Base-by-base conservation (phyloP, 2,797 vertebrate species). In the Holocentrus rufus region DNA sequence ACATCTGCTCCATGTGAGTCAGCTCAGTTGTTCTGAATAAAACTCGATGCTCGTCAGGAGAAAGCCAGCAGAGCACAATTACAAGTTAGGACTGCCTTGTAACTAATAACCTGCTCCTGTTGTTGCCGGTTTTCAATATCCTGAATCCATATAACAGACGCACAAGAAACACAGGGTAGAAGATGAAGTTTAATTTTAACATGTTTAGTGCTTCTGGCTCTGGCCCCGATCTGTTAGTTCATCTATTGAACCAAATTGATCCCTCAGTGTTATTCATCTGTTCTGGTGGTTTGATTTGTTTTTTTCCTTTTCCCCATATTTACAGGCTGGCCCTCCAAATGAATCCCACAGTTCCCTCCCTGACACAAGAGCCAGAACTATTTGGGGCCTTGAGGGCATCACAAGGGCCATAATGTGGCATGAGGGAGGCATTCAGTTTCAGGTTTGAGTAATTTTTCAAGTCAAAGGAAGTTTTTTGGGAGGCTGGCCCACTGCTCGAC, bases 61-160 rank as follows among this genome's bases (percentile, higher is more conserved):
- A 39, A 30, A 47, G 25, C 61, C 25, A 50, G 27, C 25, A 17
- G 18, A 9, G 13, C 49, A 15, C 63, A 25, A 53, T 53, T 22
- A 52, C 46, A 36, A 65, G 50, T 22, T 34, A n/a, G 49, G 13
- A 22, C 30, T 39, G 49, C 31, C 15, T 54, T 7, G 7, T 39
- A 54, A 42, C 31, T 25, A 11, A 36, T 17, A 65, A 65, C 31
- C 50, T 54, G 31, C 50, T 92, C 87, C 86, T 88, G 90, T 77
- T 92, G 90, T 93, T 90, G 7, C 92, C 92, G 92, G 87, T 90
- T 94, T 92, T 59, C 92, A 94, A 95, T 94, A 93, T 94, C 93
- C 94, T 93, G 93, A 93, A 30, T 67, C 65, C 31, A 65, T 20
- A 39, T 27, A 27, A 6, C 49, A 42, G 64, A 23, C 30, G 14